These are phyloP conservation scores for Echiichthys vipera DNA, from an alignment of 2,797 vertebrate genomes.

Conservation along the genomic window DNA sequence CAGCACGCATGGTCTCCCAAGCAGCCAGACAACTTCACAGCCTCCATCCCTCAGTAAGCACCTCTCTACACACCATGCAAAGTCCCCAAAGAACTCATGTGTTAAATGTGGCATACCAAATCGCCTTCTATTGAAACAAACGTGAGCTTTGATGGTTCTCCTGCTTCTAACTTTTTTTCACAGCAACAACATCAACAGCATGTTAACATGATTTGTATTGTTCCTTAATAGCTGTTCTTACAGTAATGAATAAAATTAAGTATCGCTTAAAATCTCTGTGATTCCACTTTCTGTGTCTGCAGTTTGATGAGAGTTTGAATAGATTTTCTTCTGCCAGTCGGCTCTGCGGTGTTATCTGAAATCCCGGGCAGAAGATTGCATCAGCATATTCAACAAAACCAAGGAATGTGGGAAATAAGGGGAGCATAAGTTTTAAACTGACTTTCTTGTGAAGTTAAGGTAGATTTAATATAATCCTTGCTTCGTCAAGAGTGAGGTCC, in stretches of 20 bases:
- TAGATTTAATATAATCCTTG: slow-evolving; percentile 31
- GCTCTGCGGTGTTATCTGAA: slow-evolving; percentile 56
- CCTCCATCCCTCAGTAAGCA: slow-evolving; percentile 50
- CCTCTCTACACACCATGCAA: slow-evolving; percentile 53
- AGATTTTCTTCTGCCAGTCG: slow-evolving; percentile 38
- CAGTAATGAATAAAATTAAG: slow-evolving; percentile 24
- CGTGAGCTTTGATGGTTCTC: not conserved
- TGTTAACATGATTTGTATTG: slow-evolving; percentile 1
- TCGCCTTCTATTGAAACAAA: slow-evolving; percentile 37
- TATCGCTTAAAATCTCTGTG: slow-evolving; percentile 13
- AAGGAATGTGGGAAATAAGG: slow-evolving; percentile 49
- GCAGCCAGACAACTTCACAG: slow-evolving; percentile 54
- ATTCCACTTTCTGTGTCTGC: slow-evolving; percentile 34
- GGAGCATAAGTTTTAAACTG: slow-evolving; percentile 16
- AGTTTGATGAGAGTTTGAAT: slow-evolving; percentile 47
- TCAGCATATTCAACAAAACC: slow-evolving; percentile 68
- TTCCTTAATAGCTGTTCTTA: slow-evolving; percentile 7
- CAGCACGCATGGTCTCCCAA: slow-evolving; percentile 71
- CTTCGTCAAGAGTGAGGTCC: slow-evolving; percentile 30
- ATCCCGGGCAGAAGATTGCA: slow-evolving; percentile 64
- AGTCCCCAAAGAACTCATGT: slow-evolving; percentile 33
- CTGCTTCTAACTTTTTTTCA: slow-evolving; percentile 4
- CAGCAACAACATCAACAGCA: slow-evolving; percentile 9
- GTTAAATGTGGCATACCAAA: slow-evolving; percentile 48
- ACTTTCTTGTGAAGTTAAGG: slow-evolving; percentile 31